Percentiles rank a stretch among this genome's conserved stretches.
Evolutionary conservation across 2,113 vertebrate species (phyloP).

Genomic region (Nycticorax nycticorax): DNA sequence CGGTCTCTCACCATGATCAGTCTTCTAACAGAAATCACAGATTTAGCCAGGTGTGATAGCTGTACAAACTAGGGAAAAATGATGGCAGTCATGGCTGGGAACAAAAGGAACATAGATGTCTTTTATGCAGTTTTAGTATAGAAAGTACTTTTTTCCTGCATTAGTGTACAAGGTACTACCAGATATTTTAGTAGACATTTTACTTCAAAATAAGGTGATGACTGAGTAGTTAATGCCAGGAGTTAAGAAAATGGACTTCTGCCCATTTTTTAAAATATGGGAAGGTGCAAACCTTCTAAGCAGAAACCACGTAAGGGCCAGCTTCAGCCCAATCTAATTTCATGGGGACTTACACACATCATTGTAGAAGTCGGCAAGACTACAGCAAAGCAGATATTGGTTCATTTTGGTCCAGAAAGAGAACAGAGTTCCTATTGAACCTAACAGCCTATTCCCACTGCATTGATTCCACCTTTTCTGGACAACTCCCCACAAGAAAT

Average conservation of each 20-base stretch:
- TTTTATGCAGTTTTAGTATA: neutral
- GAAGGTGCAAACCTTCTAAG: neutral
- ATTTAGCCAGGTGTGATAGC: neutral
- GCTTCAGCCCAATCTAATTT: neutral
- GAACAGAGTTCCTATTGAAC: neutral
- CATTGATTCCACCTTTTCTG: neutral
- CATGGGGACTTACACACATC: neutral
- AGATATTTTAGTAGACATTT: neutral
- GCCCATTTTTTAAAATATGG: neutral
- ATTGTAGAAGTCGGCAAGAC: neutral
- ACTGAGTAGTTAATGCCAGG: neutral
- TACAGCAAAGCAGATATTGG: neutral
- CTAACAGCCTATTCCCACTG: neutral
- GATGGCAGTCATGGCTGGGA: neutral
- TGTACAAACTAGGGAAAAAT: neutral
- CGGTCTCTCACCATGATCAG: neutral
- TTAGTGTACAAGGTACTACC: neutral
- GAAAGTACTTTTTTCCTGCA: neutral
- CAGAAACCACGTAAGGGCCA: neutral
- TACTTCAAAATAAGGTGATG: neutral
- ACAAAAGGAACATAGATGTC: neutral
- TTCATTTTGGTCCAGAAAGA: neutral
- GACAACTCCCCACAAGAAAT: neutral
- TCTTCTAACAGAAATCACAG: neutral
- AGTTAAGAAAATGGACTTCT: neutral